A percentile compares a stretch with the other conserved stretches of the same genome.
These are phyloP conservation scores for Prostheceraeus crozeri DNA, from an alignment of 2,888 invertebrate species.

Conservation along the genomic window DNA sequence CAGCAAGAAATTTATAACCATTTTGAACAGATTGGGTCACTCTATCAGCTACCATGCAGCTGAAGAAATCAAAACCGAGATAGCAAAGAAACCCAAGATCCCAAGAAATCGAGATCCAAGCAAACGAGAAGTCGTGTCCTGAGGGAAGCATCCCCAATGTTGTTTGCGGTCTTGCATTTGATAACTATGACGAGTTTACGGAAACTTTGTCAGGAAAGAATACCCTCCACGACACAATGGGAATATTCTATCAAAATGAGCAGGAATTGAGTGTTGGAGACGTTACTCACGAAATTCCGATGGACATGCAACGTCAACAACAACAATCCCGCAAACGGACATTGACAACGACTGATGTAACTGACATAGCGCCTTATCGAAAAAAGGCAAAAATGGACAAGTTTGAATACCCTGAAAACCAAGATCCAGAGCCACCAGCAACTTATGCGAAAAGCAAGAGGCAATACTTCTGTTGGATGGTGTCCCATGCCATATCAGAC, in stretches of 20 bases:
- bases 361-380: conserved; percentile 21
- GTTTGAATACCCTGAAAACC: conserved; percentile 19
- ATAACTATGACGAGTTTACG: conserved; percentile 37
- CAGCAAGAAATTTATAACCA: conserved; percentile 1
- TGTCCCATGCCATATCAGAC: conserved; percentile 32
- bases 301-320: no score
- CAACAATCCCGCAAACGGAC: no score
- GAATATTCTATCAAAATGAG: conserved; percentile 37
- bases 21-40: conserved; percentile 8
- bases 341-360: no score
- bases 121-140: not conserved
- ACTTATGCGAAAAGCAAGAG: no score
- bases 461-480: no score
- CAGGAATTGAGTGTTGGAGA: no score
- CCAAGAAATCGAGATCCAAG: conserved; percentile 7
- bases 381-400: conserved; percentile 18
- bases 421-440: no score
- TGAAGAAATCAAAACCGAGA: conserved; percentile 18
- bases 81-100: no score
- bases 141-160: not conserved
- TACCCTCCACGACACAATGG: conserved; percentile 39
- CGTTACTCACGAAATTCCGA: no score
- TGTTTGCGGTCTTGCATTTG: conserved; percentile 23
- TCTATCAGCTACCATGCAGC: not conserved
- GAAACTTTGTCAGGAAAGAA: conserved; percentile 34